Base-by-base conservation (phyloP, 1,140 invertebrate genomes). In the Macrostomum lignano region DNA sequence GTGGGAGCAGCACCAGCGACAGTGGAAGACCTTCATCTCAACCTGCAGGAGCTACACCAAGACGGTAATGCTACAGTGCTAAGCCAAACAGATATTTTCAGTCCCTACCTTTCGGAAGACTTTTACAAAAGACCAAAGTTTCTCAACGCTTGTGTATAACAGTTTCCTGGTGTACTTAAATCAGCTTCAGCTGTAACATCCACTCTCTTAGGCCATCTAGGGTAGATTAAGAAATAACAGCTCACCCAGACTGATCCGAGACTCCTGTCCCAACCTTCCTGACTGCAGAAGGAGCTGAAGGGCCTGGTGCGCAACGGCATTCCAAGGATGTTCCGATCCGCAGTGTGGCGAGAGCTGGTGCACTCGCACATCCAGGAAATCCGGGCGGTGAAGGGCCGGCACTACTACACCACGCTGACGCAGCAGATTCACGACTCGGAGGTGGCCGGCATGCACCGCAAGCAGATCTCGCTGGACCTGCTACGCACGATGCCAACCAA, bases 401-500 rank as follows among this genome's bases (percentile, higher is more conserved):
- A 62, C 36, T 65, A 64, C 38, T 65, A 51, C 40, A 47, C 50
- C 19, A 54, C 60, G 36, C 43, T 65, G 3, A 60, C 59, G 39
- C 60, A 47, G 36, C 42, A 46, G 30, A 41, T 51, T 14, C 46
- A 55, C 7, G 59, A 60, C 35, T 51, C 56, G 11, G 54, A 57
- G 31, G 60, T 62, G 32, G 56, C 55, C 15, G 45, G 48, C 11
- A 46, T 42, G 13, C 59, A 64, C 45, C 46, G 57, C 36, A 62
- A 61, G 37, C 62, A 64, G 45, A 61, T 64, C 23, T 52, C 52
- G 29, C 41, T 64, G 14, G 62, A 64, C 38, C 44, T 64, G 7
- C 48, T 63, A 43, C 42, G 62, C 33, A 64, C 62, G 3, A 63
- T 64, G 56, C 62, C 62, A 4, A 48, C 41, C 19, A 64, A 64